Conservation (phyloP, 1,140 invertebrate species). For the Diorhabda sublineata region DNA sequence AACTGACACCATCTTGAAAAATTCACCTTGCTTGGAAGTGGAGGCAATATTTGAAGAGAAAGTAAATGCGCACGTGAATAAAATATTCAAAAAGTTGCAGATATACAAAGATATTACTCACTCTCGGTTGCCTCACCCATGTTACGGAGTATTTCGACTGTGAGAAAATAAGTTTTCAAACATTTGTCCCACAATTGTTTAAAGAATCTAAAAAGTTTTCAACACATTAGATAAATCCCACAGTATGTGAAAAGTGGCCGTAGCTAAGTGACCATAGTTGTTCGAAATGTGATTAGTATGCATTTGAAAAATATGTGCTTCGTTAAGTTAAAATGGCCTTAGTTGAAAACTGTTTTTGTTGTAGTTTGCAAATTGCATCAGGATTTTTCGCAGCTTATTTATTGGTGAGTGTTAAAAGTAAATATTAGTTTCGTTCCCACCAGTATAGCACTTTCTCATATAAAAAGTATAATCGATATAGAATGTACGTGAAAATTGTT, state of each 20-base stretch:
- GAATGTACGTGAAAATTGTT: no score
- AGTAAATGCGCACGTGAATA: slow-evolving; percentile 40
- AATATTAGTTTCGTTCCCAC: no score
- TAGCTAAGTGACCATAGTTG: background rate
- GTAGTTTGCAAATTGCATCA: slow-evolving; percentile 41
- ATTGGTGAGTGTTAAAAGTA: slow-evolving; percentile 30
- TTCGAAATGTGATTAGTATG: slow-evolving; percentile 15
- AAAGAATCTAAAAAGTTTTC: no score
- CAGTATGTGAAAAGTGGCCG: background rate
- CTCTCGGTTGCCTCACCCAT: slow-evolving; percentile 35
- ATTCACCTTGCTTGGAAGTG: slow-evolving; percentile 5
- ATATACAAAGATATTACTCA: slow-evolving; percentile 37
- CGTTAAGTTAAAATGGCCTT: slow-evolving; percentile 33
- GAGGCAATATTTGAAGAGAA: slow-evolving; percentile 30
- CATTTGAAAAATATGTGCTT: slow-evolving; percentile 18
- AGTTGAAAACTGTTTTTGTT: slow-evolving; percentile 41
- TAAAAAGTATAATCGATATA: no score
- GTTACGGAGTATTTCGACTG: slow-evolving; percentile 11
- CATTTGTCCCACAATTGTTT: no score
- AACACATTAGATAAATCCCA: background rate
- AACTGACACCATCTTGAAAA: background rate
- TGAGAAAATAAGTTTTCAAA: background rate
- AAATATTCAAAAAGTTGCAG: slow-evolving; percentile 42
- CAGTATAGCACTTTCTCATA: no score
- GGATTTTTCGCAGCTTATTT: slow-evolving; percentile 43